phyloP scores from a whole-genome alignment of 2,888 invertebrate genomes.

The Cecidostiba fungosa region DNA sequence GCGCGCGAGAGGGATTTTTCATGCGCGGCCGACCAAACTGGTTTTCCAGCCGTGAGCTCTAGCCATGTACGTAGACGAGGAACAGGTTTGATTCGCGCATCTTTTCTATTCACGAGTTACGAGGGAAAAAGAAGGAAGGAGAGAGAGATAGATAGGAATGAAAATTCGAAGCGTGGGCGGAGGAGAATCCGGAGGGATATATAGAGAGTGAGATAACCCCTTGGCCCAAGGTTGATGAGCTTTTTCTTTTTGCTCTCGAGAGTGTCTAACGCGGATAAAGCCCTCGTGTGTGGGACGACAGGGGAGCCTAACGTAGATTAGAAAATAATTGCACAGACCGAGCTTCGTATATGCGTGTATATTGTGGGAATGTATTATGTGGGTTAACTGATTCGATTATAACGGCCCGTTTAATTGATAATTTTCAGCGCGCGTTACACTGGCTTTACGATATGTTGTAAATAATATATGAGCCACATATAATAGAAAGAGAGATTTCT shows the following conservation, averaged over 20 bases:
- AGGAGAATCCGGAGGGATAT: too few relatives aligned
- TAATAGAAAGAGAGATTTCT: not conserved
- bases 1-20: slow-evolving; percentile 33
- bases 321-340: slow-evolving; percentile 13
- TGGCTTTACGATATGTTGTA: slow-evolving; percentile 5
- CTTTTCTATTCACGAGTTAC: slow-evolving; percentile 27
- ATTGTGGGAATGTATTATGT: too few relatives aligned
- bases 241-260: not conserved
- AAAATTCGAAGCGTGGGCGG: slow-evolving; percentile 37
- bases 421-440: not conserved
- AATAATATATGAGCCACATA: not conserved
- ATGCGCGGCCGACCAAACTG: slow-evolving; percentile 45
- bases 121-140: slow-evolving; percentile 6
- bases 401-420: not conserved
- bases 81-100: slow-evolving; percentile 55
- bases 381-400: not conserved
- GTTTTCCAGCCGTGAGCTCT: slow-evolving; percentile 41
- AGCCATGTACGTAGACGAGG: slow-evolving; percentile 2
- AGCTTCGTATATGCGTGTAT: too few relatives aligned
- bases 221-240: not conserved
- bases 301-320: not conserved
- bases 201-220: slow-evolving; percentile 6
- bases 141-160: not conserved
- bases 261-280: not conserved
- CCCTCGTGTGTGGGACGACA: not conserved